These are phyloP conservation scores for Drosophila affinis DNA, from an alignment of 2,888 invertebrate genomes.

Conservation along the genomic window DNA sequence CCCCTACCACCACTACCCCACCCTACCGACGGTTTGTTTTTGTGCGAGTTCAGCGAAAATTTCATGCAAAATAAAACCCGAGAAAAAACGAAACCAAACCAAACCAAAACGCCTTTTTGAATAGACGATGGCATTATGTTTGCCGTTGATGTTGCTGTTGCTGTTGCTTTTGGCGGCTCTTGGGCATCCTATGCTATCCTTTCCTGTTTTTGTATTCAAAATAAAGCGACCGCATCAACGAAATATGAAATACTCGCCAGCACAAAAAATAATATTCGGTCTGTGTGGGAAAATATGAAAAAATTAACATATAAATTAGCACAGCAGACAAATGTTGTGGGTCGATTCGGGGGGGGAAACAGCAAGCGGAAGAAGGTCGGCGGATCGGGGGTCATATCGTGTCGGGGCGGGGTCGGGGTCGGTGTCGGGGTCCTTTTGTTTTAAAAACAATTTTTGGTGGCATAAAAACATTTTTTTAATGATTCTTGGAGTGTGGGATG, in stretches of 20 bases:
- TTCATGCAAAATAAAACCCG: conserved; percentile 68
- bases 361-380: not conserved
- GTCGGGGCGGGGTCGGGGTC: not conserved
- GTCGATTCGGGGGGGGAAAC: not conserved
- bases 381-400: not conserved
- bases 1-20: not conserved
- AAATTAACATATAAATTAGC: conserved; percentile 67
- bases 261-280: conserved; percentile 62
- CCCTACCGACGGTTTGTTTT: conserved; percentile 29
- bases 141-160: conserved; percentile 19
- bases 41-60: conserved; percentile 54
- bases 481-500: conserved; percentile 8
- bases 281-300: conserved; percentile 49
- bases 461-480: conserved; percentile 59
- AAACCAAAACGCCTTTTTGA: conserved; percentile 59
- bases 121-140: conserved; percentile 49
- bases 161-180: conserved; percentile 25
- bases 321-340: conserved; percentile 43
- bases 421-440: conserved; percentile 52
- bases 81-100: conserved; percentile 28
- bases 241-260: conserved; percentile 55
- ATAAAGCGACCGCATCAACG: conserved; percentile 74
- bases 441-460: conserved; percentile 64
- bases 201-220: conserved; percentile 65
- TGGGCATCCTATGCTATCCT: conserved; percentile 33